These are phyloP conservation scores for Oxygymnocypris stewartii DNA, from an alignment of 2,113 vertebrate genomes.

Conservation along the genomic window DNA sequence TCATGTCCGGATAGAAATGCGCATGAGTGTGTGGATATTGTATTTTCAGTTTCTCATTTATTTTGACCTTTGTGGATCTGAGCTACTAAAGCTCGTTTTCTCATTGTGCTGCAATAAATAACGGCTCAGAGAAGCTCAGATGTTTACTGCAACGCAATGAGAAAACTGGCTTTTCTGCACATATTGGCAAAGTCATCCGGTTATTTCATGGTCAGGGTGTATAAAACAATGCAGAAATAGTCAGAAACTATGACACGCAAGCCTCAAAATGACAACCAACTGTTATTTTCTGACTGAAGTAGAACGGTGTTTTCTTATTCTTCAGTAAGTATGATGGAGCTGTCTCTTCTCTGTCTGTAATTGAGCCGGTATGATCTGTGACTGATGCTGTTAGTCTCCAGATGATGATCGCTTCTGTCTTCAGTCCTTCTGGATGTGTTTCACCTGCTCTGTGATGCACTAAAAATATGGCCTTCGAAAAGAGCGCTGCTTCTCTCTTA, in stretches of 20 bases:
- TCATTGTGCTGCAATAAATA: not conserved
- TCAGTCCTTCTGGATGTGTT: not conserved
- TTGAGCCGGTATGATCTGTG: not conserved
- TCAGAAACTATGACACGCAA: not conserved
- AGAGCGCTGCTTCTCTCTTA: not conserved
- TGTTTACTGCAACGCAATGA: not conserved
- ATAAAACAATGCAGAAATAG: not conserved
- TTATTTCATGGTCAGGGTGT: not conserved
- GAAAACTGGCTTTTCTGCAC: not conserved
- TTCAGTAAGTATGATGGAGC: not conserved
- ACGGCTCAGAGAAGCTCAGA: not conserved
- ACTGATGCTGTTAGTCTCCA: constrained; percentile 10
- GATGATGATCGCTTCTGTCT: not conserved
- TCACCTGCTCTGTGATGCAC: not conserved
- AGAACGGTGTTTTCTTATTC: not conserved
- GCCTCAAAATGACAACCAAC: not conserved
- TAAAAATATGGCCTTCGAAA: constrained; percentile 11
- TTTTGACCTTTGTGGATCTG: constrained; percentile 4
- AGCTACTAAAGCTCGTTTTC: not conserved
- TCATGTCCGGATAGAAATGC: not conserved
- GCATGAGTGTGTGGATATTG: not conserved
- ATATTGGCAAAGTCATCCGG: not conserved
- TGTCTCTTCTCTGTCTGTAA: not conserved
- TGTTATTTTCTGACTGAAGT: not conserved
- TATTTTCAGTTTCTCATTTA: not conserved